Base-by-base conservation (phyloP, 30 jellyfish, hydroid and myxozoan genomes). In the Rhopilema esculentum region DNA sequence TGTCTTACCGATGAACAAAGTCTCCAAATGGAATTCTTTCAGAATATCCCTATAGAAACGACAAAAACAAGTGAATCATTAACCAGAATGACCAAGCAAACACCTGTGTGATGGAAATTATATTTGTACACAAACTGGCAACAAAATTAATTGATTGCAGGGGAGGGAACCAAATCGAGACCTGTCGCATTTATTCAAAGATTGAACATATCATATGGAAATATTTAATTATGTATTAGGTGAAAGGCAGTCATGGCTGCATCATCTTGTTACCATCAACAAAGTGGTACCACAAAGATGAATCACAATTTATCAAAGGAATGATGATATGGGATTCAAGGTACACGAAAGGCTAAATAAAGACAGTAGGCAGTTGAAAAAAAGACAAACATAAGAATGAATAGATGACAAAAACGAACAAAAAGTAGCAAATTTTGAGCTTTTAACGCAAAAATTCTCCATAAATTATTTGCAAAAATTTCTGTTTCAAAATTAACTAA, bases 1-100 rank as follows among this genome's bases (percentile, higher is more conserved):
- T 19, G 63, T 27, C 62, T 73, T 67, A 95, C 99, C 99, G 80
- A 17, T 75, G 33, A 21, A 95, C 97, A 79, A 95, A 95, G 16
- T 91, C 96, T 16, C 76, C 88, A 79, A 90, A 88, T 0, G 92
- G 96, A 27, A 95, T 87, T 63, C 99, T 75, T 19, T 95, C 97
- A 1, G 99, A 90, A 33, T 63, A 95, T 8, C 99, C 99, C 99
- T 95, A 71, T 40, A 12, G 57, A 6, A 40, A 40, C n/a, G n/a
- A 40, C 6, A 40, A 40, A 2, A 40, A 12, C 12, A 6, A 40
- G 9, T 12, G 57, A 12, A 12, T 40, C 12, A 40, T 40, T 2
- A 40, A 40, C 6, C 6, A 40, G 12, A 2, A 40, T 12, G 57
- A 40, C 57, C 6, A 40, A n/a, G n/a, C n/a, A n/a, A n/a, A n/a